These are phyloP conservation scores for Podilymbus podiceps DNA, from an alignment of 2,113 vertebrate genomes.

Conservation along the genomic window DNA sequence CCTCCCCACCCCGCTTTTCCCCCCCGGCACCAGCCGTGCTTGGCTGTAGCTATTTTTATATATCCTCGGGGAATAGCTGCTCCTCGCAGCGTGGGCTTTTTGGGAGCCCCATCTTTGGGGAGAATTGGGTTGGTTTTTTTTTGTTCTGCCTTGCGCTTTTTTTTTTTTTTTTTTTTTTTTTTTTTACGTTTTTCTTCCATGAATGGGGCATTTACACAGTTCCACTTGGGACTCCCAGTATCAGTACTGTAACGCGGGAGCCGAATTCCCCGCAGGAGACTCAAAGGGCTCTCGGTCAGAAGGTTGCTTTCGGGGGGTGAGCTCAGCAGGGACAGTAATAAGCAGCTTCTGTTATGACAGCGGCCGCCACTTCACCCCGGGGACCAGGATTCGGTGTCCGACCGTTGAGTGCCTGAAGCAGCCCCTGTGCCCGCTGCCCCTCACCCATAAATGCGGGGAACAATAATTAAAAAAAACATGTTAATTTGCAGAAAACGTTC, in stretches of 20 bases:
- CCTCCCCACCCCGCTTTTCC: too few species aligned
- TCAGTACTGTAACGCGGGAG: not conserved
- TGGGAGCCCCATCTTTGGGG: not conserved
- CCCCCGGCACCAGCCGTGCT: rapidly evolving
- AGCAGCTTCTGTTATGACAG: constrained; percentile 44
- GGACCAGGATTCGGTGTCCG: rapidly evolving
- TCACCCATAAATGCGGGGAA: too few species aligned
- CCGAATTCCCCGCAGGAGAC: constrained; percentile 37
- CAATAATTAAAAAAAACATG: too few species aligned
- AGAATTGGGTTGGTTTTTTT: not conserved
- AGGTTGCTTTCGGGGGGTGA: not conserved
- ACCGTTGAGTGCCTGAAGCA: not conserved
- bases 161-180: rapidly evolving
- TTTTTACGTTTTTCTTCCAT: not conserved
- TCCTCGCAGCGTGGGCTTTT: rapidly evolving
- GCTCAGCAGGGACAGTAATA: not conserved
- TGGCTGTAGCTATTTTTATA: not conserved
- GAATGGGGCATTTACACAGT: not conserved
- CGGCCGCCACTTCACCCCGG: rapidly evolving
- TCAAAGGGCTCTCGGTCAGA: not conserved
- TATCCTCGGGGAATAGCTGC: not conserved
- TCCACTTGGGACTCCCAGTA: constrained; percentile 29
- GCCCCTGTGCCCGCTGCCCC: rapidly evolving
- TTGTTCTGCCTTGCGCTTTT: not conserved
- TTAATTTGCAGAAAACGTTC: not conserved